Evolutionary conservation across 2,888 invertebrate species (phyloP).

Genomic region (Crepidodera aurea): DNA sequence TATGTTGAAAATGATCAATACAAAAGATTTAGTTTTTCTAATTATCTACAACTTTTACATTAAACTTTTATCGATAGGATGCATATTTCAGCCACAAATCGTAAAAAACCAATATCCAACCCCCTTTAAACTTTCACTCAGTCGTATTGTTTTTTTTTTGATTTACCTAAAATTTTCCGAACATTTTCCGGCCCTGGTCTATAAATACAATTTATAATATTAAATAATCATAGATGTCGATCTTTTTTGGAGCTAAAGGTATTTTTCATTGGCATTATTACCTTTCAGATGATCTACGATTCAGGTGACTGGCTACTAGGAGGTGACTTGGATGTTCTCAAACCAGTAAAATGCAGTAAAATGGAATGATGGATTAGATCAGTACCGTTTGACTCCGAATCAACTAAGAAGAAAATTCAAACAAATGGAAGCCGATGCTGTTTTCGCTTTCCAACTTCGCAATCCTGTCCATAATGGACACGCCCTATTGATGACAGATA

Average conservation of each 20-base stretch:
- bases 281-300: conserved; percentile 76
- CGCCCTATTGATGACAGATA: conserved; percentile 95
- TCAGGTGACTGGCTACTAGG: conserved; percentile 95
- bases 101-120: too few species aligned
- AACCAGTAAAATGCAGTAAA: conserved; percentile 72
- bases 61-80: too few species aligned
- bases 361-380: conserved; percentile 94
- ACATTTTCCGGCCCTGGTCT: too few species aligned
- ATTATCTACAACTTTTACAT: too few species aligned
- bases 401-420: conserved; percentile 82
- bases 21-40: too few species aligned
- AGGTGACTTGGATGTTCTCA: conserved; percentile 88
- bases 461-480: conserved; percentile 99
- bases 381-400: conserved; percentile 90
- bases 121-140: too few species aligned
- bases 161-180: not conserved
- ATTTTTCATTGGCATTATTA: too few species aligned
- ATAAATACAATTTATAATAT: too few species aligned
- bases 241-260: too few species aligned
- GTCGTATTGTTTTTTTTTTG: not conserved
- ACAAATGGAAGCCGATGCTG: conserved; percentile 87
- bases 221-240: too few species aligned
- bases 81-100: too few species aligned
- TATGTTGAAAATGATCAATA: too few species aligned
- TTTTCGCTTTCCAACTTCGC: conserved; percentile 94